Base-by-base conservation (phyloP, 1,140 invertebrate genomes). In the Nasonia giraulti region DNA sequence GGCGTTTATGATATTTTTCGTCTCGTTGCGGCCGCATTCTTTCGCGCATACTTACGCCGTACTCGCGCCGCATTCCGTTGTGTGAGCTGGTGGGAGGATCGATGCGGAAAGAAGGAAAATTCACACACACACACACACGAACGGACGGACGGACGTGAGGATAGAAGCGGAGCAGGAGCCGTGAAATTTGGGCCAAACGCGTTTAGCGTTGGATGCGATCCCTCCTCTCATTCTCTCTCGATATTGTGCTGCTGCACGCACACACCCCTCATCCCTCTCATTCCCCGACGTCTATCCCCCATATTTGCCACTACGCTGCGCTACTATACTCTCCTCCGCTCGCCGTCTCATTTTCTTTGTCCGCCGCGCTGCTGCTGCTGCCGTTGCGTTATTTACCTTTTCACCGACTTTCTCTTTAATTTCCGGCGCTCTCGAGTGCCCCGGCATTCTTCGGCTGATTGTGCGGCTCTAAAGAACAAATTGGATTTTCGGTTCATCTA, bases 181-280 rank as follows among this genome's bases (percentile, higher is more conserved):
- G 77, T 79, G 77, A 79, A 79, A 79, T 79, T 79, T 79, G 55
- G 77, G 77, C n/a, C 77, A 66, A 79, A 66, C 77, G 31, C 77
- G 77, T 79, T 77, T 66, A 79, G 33, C 50, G 75, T 44, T 44
- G 73, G 73, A 77, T 23, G 44, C 44, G 44, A 77, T 77, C 40
- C 44, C 11, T 77, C 33, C 3, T 37, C 33, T 6, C 33, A 5
- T 37, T 37, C 33, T 37, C 33, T 27, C 75, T n/a, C 40, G 20
- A n/a, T 50, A 10, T 44, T 66, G 4, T 40, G 27, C 27, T 27
- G 27, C 27, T 27, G 27, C 27, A 37, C 33, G 14, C 14, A 33
- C 73, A 33, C 27, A 6, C 2, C 20, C 8, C 73, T 75, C 73
- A 40, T 20, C 73, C 75, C 40, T 77, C 75, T 77, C 31, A 8